Conservation (phyloP, 2,888 invertebrate genomes). For the Oeneis ivallda region DNA sequence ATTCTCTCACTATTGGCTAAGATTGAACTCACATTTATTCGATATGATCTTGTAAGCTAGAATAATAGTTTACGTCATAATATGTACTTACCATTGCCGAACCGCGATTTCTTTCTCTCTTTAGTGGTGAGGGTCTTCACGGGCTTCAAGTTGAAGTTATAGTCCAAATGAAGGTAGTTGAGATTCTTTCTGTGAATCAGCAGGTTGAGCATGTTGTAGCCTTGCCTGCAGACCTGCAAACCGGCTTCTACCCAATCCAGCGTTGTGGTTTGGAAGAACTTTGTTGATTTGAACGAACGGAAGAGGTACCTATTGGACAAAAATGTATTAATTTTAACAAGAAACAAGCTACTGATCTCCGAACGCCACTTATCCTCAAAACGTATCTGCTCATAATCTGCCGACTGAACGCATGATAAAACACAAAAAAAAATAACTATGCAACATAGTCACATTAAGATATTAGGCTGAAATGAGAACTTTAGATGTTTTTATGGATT, state of each 20-base stretch:
- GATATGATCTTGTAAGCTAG: too few relatives aligned
- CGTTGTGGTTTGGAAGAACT: conserved; percentile 99
- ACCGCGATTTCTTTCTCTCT: conserved; percentile 98
- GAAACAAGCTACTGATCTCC: background rate
- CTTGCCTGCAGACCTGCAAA: conserved; percentile 98
- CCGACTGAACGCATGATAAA: too few relatives aligned
- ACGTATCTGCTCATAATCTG: too few relatives aligned
- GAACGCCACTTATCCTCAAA: too few relatives aligned
- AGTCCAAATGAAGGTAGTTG: conserved; percentile 99
- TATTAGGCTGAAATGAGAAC: too few relatives aligned
- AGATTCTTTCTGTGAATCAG: conserved; percentile 99
- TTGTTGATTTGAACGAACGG: conserved; percentile 99
- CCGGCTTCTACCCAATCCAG: conserved; percentile 99
- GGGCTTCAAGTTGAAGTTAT: conserved; percentile 99
- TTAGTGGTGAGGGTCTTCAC: conserved; percentile 99
- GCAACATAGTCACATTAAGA: too few relatives aligned
- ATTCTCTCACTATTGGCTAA: too few relatives aligned
- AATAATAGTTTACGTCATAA: too few relatives aligned
- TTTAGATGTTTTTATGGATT: too few relatives aligned
- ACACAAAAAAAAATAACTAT: too few relatives aligned
- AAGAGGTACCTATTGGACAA: conserved; percentile 87
- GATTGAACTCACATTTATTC: too few relatives aligned
- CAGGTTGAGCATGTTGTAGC: conserved; percentile 99
- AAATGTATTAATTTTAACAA: background rate
- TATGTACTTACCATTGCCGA: conserved; percentile 89